Evolutionary conservation across 2,797 vertebrate species (phyloP), one percentile per base, ranked within the genome.

Genomic region (Enteromius paludinosus): DNA sequence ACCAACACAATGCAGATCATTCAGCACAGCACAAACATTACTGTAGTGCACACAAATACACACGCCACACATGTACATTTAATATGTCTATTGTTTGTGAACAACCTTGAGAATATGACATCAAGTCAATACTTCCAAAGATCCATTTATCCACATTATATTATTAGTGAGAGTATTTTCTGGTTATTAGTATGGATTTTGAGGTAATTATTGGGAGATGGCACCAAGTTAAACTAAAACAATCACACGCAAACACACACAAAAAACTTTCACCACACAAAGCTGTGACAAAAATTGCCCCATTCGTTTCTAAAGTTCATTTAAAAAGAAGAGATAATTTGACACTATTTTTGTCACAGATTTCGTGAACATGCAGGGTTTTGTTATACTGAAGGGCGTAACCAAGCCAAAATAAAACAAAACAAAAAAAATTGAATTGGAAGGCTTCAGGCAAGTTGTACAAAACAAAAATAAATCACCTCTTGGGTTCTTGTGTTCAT

Each of bases 401-500:
- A 79, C 65, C 8, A 75, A 69, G 4, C 38, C 49, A 73, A 68
- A 78, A 28, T 10, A 9, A 8, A 82, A 61, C 78, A 76, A 41
- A 12, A 43, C 38, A 43, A 43, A 45, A 14, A 30, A 23, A 23
- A 52, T 18, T 1, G 30, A 69, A 43, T 47, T 71, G 88, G 83
- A 68, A 82, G 87, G 88, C 87, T 88, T 87, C 90, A 93, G 89
- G 89, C 90, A 93, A 94, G 90, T 90, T 35, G 95, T 89, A 84
- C 84, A 92, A 93, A 83, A 88, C 30, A 9, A 93, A 90, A 85
- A 96, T 94, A 94, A 95, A 92, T 99, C 98, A 99, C 98, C 98
- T 99, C 97, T 98, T 93, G 97, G 94, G 96, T 97, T 99, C 97
- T 96, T 98, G 96, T 97, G 97, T 94, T 98, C 97, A 94, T 97